Evolutionary conservation across 2,888 invertebrate species (phyloP), one percentile per base, ranked within the genome.

Genomic region (Latheticus oryzae): DNA sequence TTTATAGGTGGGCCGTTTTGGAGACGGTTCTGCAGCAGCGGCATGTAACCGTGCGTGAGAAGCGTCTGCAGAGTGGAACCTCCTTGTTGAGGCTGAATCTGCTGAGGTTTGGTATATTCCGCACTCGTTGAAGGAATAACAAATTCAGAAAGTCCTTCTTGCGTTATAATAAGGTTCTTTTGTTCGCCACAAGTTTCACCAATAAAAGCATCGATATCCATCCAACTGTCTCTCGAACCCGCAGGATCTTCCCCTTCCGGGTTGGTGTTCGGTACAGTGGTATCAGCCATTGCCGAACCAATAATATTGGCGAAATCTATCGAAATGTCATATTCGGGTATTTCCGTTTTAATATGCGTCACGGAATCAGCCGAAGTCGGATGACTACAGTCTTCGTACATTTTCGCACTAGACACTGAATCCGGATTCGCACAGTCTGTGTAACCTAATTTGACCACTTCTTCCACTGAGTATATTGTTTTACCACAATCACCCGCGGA

Each of bases 171-270:
- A 47, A 83, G 78, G 54, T 84, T 86, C 62, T 87, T 87, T 64
- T 85, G 85, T 83, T 90, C 90, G 64, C 89, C 90, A 73, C 89
- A 91, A 0, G 89, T 89, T 4, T 87, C 88, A 58, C 90, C 90
- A 66, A 94, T 91, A 91, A 91, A 93, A 53, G 90, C 90, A 62
- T 93, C 93, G 45, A 93, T 82, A 73, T 93, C 93, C 84, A 92
- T 90, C 93, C 93, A 94, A 66, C 88, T 89, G 68, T 93, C 92
- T 58, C 91, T 81, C 0, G 91, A 90, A 42, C 87, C 88, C 73
- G 84, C 80, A 0, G 87, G 87, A 45, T 89, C 90, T 63, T 90
- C 90, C 17, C 79, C 79, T 16, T 80, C 81, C 58, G 84, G 82
- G 11, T 86, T 84, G 53, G 83, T 83, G 64, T 84, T 86, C n/a